Conservation (phyloP, 2,797 vertebrate genomes). For the Etheostoma perlongum region DNA sequence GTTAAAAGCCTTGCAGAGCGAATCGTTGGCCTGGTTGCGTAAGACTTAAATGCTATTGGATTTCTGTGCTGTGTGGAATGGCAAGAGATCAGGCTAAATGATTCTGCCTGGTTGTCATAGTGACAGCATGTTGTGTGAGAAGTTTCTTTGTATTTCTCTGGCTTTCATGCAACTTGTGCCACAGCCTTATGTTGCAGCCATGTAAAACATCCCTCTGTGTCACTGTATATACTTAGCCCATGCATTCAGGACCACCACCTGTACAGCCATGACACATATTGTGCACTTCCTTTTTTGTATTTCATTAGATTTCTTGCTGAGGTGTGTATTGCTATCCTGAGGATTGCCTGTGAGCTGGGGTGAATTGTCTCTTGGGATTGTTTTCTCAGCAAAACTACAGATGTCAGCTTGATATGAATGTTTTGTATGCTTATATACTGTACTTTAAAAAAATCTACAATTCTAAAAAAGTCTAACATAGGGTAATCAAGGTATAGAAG, state of each 20-base stretch:
- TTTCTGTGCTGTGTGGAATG: conserved; percentile 84
- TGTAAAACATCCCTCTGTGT: conserved; percentile 67
- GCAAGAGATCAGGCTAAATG: conserved; percentile 85
- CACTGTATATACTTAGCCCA: conserved; percentile 44
- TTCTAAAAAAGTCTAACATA: too few relatives aligned
- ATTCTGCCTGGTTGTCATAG: conserved; percentile 88
- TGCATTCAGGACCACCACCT: conserved; percentile 39
- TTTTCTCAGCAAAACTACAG: conserved; percentile 29
- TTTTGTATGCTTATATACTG: conserved; percentile 14
- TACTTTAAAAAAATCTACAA: background rate
- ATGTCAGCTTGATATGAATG: conserved; percentile 22
- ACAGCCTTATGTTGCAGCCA: conserved; percentile 70
- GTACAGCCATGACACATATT: conserved; percentile 52
- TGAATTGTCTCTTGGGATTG: conserved; percentile 26
- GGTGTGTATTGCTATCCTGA: conserved; percentile 6
- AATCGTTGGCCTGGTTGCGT: conserved; percentile 77
- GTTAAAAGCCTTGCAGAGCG: conserved; percentile 69
- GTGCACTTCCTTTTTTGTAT: conserved; percentile 37
- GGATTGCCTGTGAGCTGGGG: conserved; percentile 39
- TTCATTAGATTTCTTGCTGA: conserved; percentile 40
- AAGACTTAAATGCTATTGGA: conserved; percentile 84
- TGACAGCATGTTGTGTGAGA: conserved; percentile 86
- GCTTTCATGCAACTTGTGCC: conserved; percentile 78
- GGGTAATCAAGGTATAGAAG: conserved; percentile 4
- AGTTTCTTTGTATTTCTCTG: conserved; percentile 84